Conservation (phyloP, 2,113 vertebrate species). For the Rhynchomys soricoides region DNA sequence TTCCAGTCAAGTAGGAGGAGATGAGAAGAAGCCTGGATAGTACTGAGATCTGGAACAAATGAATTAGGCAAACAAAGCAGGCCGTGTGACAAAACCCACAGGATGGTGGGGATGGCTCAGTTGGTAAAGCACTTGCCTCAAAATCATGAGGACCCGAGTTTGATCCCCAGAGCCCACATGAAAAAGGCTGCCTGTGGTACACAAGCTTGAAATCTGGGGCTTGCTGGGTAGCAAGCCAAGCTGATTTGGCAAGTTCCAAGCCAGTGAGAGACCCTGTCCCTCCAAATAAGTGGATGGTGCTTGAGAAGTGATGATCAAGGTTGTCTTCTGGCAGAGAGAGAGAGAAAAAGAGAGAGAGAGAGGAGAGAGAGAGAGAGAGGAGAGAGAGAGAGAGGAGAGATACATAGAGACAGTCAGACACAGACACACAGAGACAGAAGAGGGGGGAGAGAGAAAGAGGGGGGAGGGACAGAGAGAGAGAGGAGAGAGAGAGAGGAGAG, state of each 20-base stretch:
- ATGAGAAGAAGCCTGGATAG: neutral
- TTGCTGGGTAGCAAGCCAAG: neutral
- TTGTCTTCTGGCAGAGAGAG: neutral
- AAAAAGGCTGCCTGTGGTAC: neutral
- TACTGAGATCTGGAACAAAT: neutral
- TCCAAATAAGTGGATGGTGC: neutral
- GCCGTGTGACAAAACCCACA: neutral
- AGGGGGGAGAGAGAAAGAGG: neutral
- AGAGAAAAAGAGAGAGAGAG: neutral
- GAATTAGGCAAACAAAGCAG: neutral
- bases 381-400: too few relatives aligned
- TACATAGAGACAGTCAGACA: too few relatives aligned
- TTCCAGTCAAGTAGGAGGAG: neutral
- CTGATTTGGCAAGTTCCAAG: neutral
- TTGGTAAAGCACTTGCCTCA: neutral
- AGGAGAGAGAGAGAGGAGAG: neutral
- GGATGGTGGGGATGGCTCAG: neutral
- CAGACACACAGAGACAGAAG: neutral
- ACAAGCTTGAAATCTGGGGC: too few relatives aligned
- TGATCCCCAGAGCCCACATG: neutral
- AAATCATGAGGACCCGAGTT: neutral
- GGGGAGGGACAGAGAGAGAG: neutral
- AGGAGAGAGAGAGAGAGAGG: neutral
- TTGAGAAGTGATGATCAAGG: neutral
- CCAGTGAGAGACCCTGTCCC: neutral